These are phyloP conservation scores for Macrobrachium nipponense DNA, from an alignment of 1,140 invertebrate species.

Conservation along the genomic window DNA sequence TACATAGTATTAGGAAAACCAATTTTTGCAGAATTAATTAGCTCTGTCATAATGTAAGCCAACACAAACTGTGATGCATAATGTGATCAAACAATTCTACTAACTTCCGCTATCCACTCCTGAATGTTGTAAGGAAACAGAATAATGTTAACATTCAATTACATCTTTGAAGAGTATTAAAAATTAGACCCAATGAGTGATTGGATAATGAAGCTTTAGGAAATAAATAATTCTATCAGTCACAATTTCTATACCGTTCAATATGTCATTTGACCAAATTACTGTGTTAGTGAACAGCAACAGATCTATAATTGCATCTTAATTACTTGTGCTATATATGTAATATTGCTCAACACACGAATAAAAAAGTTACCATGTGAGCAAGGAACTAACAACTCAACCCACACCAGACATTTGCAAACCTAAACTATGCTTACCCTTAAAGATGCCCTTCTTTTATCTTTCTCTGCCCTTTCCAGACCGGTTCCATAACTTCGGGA, in stretches of 20 bases:
- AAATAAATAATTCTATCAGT: too few species aligned
- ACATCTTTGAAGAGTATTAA: too few species aligned
- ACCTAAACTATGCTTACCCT: slow-evolving; percentile 54
- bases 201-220: too few species aligned
- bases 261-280: too few species aligned
- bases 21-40: too few species aligned
- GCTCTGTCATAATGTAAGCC: background rate
- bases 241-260: too few species aligned
- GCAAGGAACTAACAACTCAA: background rate
- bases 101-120: slow-evolving; percentile 61
- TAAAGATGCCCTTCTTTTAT: slow-evolving; percentile 63
- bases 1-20: too few species aligned
- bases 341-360: too few species aligned
- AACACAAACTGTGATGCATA: slow-evolving; percentile 10
- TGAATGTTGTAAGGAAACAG: slow-evolving; percentile 49
- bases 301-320: too few species aligned
- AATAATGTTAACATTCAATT: slow-evolving; percentile 9
- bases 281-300: too few species aligned
- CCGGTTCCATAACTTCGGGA: slow-evolving; percentile 69
- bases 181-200: background rate
- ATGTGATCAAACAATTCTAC: slow-evolving; percentile 14
- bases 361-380: too few species aligned
- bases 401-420: background rate
- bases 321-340: too few species aligned
- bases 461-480: slow-evolving; percentile 63